phyloP scores from a whole-genome alignment of 2,113 vertebrate species.

The Brevimyrus niger region DNA sequence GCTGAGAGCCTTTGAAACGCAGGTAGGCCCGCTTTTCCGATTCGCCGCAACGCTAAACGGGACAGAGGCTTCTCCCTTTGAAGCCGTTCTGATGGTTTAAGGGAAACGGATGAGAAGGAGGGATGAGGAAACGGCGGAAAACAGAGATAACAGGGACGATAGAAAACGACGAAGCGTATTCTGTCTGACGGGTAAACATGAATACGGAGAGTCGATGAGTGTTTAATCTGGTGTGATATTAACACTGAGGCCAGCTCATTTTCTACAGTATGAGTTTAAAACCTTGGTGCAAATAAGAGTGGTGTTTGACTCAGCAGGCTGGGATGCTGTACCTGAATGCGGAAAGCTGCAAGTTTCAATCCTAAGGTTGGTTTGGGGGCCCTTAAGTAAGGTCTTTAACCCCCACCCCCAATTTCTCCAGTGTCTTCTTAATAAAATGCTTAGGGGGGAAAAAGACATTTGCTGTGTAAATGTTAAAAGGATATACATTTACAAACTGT shows the following conservation, averaged over 20 bases:
- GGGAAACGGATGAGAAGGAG: background rate
- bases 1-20: constrained; percentile 32
- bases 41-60: background rate
- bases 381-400: background rate
- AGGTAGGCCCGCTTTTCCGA: background rate
- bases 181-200: background rate
- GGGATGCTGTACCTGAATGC: background rate
- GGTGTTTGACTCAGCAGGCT: background rate
- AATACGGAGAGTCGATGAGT: background rate
- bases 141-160: background rate
- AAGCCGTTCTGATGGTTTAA: background rate
- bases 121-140: background rate
- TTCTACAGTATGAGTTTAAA: background rate
- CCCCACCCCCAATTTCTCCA: background rate
- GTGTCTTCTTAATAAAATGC: background rate
- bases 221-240: background rate
- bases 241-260: background rate
- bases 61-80: background rate
- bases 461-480: background rate
- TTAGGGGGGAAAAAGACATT: background rate
- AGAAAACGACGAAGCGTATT: background rate
- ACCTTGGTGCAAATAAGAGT: background rate
- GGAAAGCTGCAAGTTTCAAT: background rate
- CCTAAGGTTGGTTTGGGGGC: background rate
- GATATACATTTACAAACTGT: background rate